Base-by-base conservation (phyloP, 2,888 invertebrate species). In the Rhagophthalmus giganteus region DNA sequence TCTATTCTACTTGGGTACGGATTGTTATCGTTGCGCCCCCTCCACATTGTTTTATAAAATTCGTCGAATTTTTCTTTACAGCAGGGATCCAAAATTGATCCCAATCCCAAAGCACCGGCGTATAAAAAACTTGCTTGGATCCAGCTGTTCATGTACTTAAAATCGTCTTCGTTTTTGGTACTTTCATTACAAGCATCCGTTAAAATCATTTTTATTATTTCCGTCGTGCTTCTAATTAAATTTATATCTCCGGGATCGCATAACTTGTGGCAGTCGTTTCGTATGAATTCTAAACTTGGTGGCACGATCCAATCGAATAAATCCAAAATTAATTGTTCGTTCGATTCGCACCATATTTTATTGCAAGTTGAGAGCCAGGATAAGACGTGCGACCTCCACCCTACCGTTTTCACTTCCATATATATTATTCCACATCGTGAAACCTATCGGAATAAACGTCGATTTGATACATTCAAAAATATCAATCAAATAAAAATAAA, bases 401-500 rank as follows among this genome's bases (percentile, higher is more conserved):
- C 94, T 4, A 95, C 77, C 1, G 88, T 84, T 1, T 80, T 73
- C 0, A 94, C 88, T 73, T 96, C 94, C 80, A 95, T 83, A 70
- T 90, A 92, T 60, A 93, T 88, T 90, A 93, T 91, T 33, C 92
- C 92, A 73, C 92, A 93, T 44, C 92, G 81, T 9, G 90, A 91
- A 3, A 74, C 72, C 73, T 72, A n/a, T n/a, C n/a, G n/a, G n/a
- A n/a, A n/a, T n/a, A n/a, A n/a, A n/a, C n/a, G n/a, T n/a, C n/a
- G n/a, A n/a, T n/a, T n/a, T n/a, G n/a, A n/a, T n/a, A n/a, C n/a
- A n/a, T n/a, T n/a, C n/a, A n/a, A n/a, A n/a, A n/a, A n/a, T n/a
- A n/a, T n/a, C n/a, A n/a, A n/a, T n/a, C 20, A 11, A 53, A 40
- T 14, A 40, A 10, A 15, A 30, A 7, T 2, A 25, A 13, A 10